Evolutionary conservation across 2,113 vertebrate species (phyloP).

Genomic region (Phrynosoma platyrhinos): DNA sequence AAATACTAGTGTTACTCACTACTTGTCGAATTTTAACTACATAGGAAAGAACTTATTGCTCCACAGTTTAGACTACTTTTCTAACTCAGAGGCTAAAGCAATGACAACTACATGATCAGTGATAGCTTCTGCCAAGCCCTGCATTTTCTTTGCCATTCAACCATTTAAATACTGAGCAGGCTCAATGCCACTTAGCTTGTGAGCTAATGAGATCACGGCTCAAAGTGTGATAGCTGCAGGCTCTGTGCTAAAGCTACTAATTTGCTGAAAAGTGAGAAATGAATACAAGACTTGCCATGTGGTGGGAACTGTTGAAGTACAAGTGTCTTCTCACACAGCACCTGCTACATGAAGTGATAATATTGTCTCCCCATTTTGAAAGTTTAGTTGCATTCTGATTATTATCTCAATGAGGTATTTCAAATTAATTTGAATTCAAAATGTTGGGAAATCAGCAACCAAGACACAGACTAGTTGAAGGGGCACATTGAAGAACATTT

Average conservation of each 20-base stretch:
- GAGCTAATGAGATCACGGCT: slow-evolving; percentile 35
- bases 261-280: slow-evolving; percentile 34
- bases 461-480: neutral
- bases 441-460: neutral
- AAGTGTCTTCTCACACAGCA: neutral
- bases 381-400: neutral
- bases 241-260: slow-evolving; percentile 19
- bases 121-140: slow-evolving; percentile 3
- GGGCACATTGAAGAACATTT: neutral
- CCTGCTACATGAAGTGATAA: neutral
- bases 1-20: neutral
- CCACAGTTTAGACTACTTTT: neutral
- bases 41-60: neutral
- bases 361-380: neutral
- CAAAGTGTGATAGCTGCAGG: slow-evolving; percentile 25
- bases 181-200: slow-evolving; percentile 25
- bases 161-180: slow-evolving; percentile 15
- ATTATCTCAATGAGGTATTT: neutral
- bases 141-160: slow-evolving; percentile 20
- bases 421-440: neutral
- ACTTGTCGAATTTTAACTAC: neutral
- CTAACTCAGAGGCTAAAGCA: neutral
- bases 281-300: neutral
- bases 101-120: slow-evolving; percentile 6
- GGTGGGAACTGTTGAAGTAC: neutral